These are phyloP conservation scores for Macrosteles quadrilineatus DNA, from an alignment of 1,140 invertebrate genomes.

Conservation along the genomic window DNA sequence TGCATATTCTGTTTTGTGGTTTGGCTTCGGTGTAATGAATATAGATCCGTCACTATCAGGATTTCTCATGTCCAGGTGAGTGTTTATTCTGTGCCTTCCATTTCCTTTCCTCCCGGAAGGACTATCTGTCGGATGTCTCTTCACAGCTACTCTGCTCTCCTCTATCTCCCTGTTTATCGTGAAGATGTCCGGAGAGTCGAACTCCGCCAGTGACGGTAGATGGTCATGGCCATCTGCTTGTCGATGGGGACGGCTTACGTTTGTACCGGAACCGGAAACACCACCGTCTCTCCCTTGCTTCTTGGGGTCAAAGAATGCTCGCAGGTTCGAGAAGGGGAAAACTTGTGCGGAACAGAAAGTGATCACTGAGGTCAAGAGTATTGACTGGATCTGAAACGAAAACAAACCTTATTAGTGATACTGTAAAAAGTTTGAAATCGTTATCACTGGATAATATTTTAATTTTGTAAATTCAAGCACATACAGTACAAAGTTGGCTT, in stretches of 20 bases:
- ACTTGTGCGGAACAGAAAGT: conserved; percentile 1
- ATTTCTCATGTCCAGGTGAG: neutral
- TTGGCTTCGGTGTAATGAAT: conserved; percentile 27
- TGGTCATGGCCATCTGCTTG: neutral
- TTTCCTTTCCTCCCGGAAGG: neutral
- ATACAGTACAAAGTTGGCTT: too few species aligned
- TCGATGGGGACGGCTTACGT: neutral
- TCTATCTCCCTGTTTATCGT: neutral
- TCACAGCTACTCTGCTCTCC: neutral
- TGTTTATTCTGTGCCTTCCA: neutral
- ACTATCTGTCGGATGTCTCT: neutral
- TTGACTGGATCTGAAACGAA: conserved; percentile 5
- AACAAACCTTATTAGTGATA: too few species aligned
- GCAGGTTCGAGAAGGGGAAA: conserved; percentile 31
- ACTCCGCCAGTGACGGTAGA: conserved; percentile 1
- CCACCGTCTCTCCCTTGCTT: neutral
- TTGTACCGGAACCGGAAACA: neutral
- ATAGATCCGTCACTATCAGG: conserved; percentile 12
- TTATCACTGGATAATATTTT: too few species aligned
- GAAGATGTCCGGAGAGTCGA: conserved; percentile 15
- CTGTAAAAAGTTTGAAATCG: too few species aligned
- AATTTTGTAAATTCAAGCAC: too few species aligned
- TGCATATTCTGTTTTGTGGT: conserved; percentile 12
- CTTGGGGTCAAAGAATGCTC: conserved; percentile 27
- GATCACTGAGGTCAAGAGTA: neutral